These are phyloP conservation scores for Danio albolineatus DNA, from an alignment of 2,797 vertebrate species.

Conservation along the genomic window DNA sequence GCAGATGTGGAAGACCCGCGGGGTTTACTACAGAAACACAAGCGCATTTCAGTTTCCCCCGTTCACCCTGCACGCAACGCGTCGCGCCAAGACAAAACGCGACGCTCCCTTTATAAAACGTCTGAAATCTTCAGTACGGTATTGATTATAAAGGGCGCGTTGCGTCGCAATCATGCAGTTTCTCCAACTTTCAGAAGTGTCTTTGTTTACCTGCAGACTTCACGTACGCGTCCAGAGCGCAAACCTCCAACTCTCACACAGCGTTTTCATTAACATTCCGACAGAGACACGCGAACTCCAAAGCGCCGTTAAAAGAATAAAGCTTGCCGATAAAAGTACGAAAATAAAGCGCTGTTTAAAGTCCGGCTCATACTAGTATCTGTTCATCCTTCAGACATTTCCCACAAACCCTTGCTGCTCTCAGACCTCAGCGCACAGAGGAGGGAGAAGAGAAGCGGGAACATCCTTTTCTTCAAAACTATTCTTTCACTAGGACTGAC, in stretches of 20 bases:
- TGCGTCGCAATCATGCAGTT: constrained; percentile 12
- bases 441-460: constrained; percentile 22
- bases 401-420: constrained; percentile 37
- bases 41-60: neutral
- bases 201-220: constrained; percentile 44
- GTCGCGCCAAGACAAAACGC: neutral
- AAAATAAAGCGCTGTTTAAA: neutral
- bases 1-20: neutral
- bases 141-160: neutral
- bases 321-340: neutral
- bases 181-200: constrained; percentile 18
- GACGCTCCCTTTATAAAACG: neutral
- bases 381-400: constrained; percentile 16
- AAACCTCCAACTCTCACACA: neutral
- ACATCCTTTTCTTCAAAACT: neutral
- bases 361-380: neutral
- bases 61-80: neutral
- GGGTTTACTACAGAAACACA: neutral
- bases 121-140: neutral
- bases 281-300: neutral
- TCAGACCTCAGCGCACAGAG: constrained; percentile 6
- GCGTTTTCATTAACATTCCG: neutral
- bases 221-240: constrained; percentile 3
- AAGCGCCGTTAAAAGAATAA: neutral
- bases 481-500: neutral